phyloP scores from a whole-genome alignment of 2,113 vertebrate genomes.

The Suncus etruscus region DNA sequence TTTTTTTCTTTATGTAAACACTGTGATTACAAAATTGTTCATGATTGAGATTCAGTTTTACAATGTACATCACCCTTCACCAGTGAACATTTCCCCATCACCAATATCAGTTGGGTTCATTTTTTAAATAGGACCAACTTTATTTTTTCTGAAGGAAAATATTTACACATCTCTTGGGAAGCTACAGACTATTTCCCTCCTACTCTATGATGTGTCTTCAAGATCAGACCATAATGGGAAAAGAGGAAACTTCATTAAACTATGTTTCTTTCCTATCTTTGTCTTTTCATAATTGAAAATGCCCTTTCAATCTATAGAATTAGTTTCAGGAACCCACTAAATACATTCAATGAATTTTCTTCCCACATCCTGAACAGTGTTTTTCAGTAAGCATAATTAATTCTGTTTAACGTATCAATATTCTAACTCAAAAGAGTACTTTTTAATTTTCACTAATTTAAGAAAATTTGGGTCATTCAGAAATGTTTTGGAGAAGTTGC shows the following conservation, averaged over 20 bases:
- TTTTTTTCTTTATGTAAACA: too few species aligned
- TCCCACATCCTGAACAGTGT: rapidly evolving
- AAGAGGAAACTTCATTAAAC: background rate
- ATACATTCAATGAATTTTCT: background rate
- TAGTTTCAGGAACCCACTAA: background rate
- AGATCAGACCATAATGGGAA: background rate
- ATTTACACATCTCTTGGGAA: background rate
- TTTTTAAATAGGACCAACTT: background rate
- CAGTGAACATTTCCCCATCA: too few species aligned
- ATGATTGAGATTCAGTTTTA: too few species aligned
- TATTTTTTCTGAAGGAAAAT: background rate
- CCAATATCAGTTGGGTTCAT: too few species aligned
- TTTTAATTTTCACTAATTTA: constrained; percentile 2
- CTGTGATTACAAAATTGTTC: too few species aligned
- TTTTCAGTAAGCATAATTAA: background rate
- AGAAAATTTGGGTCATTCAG: background rate
- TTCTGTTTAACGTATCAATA: background rate
- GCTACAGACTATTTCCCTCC: too few species aligned
- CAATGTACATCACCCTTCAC: too few species aligned
- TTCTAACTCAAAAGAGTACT: background rate
- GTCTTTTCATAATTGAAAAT: background rate
- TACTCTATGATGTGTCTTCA: constrained; percentile 8
- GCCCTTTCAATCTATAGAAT: constrained; percentile 1
- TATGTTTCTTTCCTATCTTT: background rate
- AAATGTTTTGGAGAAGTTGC: background rate